These are phyloP conservation scores for Drosophila ananassae DNA, from an alignment of 1,140 invertebrate genomes.

Conservation along the genomic window DNA sequence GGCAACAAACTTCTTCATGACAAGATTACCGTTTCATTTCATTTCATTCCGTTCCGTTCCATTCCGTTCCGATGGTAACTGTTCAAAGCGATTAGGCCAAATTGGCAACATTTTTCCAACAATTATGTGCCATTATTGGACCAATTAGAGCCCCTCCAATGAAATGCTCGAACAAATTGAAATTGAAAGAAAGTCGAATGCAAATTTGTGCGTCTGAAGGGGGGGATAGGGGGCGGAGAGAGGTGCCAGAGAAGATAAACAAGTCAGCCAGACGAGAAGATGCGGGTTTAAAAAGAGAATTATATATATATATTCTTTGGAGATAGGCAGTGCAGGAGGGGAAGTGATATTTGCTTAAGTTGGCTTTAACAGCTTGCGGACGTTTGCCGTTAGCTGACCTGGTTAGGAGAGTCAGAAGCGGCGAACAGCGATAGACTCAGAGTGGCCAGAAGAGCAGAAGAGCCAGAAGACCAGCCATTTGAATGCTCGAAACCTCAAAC, in stretches of 20 bases:
- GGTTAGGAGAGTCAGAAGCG: constrained; percentile 51
- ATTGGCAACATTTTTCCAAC: constrained; percentile 63
- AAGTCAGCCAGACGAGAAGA: constrained; percentile 26
- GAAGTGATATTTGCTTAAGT: constrained; percentile 78
- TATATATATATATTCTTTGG: constrained; percentile 11
- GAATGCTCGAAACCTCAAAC: constrained; percentile 9
- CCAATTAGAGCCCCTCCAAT: constrained; percentile 38
- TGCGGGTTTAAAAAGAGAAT: constrained; percentile 30
- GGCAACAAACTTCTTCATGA: constrained; percentile 61
- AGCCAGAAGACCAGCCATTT: not conserved
- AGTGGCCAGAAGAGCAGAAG: not conserved
- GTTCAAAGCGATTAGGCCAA: constrained; percentile 68
- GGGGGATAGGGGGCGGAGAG: constrained; percentile 1
- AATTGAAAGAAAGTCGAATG: constrained; percentile 60
- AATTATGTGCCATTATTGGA: constrained; percentile 72
- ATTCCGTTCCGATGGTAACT: constrained; percentile 40
- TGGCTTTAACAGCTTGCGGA: constrained; percentile 77
- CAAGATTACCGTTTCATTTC: constrained; percentile 10
- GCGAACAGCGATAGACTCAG: not conserved
- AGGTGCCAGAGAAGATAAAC: constrained; percentile 23
- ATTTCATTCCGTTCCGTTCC: constrained; percentile 30
- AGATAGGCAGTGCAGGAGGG: constrained; percentile 26
- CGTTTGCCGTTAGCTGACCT: constrained; percentile 78
- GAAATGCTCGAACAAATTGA: constrained; percentile 52
- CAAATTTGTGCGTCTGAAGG: constrained; percentile 56